Evolutionary conservation across 2,113 vertebrate genomes (phyloP).

Genomic region (Tachysurus vachellii): DNA sequence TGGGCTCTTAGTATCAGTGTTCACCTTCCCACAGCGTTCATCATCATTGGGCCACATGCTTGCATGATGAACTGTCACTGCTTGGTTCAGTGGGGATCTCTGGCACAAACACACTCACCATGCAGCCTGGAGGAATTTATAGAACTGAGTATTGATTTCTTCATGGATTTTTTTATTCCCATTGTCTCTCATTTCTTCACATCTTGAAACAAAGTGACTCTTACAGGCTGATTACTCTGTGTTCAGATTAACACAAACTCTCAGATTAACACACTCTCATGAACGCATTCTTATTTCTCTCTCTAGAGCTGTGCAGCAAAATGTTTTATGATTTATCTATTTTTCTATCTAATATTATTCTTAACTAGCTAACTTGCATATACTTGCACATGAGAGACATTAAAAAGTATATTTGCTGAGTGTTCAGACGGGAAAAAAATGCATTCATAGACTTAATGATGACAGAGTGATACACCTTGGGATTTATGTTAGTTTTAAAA

Average conservation of each 20-base stretch:
- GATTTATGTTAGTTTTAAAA: constrained; percentile 94
- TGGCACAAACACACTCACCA: constrained; percentile 30
- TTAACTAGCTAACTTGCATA: constrained; percentile 91
- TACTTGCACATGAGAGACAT: constrained; percentile 88
- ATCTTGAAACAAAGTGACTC: constrained; percentile 20
- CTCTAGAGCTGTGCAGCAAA: constrained; percentile 49
- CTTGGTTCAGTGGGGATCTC: constrained; percentile 25
- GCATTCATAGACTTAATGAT: constrained; percentile 84
- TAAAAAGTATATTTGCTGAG: constrained; percentile 66
- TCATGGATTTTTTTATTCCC: constrained; percentile 41
- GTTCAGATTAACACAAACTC: constrained; percentile 36
- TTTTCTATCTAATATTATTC: constrained; percentile 81
- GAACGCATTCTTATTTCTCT: constrained; percentile 28
- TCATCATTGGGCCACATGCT: constrained; percentile 4
- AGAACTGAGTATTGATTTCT: constrained; percentile 44
- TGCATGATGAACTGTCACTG: neutral
- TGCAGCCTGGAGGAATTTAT: constrained; percentile 29
- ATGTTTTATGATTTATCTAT: constrained; percentile 59
- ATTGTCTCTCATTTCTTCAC: constrained; percentile 29
- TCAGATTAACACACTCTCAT: constrained; percentile 13
- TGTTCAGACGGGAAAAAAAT: constrained; percentile 64
- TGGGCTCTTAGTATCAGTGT: constrained; percentile 94
- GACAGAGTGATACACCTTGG: constrained; percentile 84
- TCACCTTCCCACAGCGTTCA: constrained; percentile 68
- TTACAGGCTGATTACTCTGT: constrained; percentile 32